Conservation (phyloP, 2,797 vertebrate species). For the Triplophysa yarkandensis region DNA sequence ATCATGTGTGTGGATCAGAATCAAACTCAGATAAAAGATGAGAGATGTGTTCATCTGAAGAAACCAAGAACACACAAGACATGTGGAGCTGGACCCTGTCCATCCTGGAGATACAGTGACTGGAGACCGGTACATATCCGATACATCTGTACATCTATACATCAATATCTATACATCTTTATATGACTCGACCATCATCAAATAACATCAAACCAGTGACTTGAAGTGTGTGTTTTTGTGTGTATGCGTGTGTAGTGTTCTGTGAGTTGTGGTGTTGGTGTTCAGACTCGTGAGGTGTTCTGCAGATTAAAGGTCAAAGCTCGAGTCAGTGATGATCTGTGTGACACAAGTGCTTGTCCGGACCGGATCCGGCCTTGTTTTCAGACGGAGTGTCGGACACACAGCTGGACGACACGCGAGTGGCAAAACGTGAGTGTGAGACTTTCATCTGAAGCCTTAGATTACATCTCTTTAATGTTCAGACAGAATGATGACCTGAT, state of each 20-base stretch:
- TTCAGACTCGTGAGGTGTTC: conserved; percentile 82
- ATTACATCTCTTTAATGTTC: too few species aligned
- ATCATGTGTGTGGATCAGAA: conserved; percentile 80
- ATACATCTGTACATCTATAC: too few species aligned
- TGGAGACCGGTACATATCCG: conserved; percentile 83
- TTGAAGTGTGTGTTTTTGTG: conserved; percentile 22
- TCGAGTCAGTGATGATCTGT: conserved; percentile 73
- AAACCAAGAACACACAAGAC: conserved; percentile 81
- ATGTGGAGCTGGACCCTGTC: conserved; percentile 84
- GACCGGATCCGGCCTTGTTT: conserved; percentile 69
- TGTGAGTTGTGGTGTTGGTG: conserved; percentile 83
- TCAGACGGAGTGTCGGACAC: conserved; percentile 71
- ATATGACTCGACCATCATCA: too few species aligned
- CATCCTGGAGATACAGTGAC: conserved; percentile 86
- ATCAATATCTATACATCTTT: too few species aligned
- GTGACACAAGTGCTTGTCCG: conserved; percentile 67
- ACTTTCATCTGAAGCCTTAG: too few species aligned
- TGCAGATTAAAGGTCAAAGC: conserved; percentile 81
- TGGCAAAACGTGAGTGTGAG: conserved; percentile 82
- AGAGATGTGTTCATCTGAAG: conserved; percentile 78
- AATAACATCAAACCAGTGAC: too few species aligned
- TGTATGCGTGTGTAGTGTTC: conserved; percentile 80
- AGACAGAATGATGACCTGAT: too few species aligned
- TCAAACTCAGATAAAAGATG: conserved; percentile 77
- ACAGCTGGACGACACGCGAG: conserved; percentile 76